Percentiles rank a stretch among this genome's conserved stretches.
phyloP scores from a whole-genome alignment of 2,113 vertebrate species.

The Cricetomys ansorgei region DNA sequence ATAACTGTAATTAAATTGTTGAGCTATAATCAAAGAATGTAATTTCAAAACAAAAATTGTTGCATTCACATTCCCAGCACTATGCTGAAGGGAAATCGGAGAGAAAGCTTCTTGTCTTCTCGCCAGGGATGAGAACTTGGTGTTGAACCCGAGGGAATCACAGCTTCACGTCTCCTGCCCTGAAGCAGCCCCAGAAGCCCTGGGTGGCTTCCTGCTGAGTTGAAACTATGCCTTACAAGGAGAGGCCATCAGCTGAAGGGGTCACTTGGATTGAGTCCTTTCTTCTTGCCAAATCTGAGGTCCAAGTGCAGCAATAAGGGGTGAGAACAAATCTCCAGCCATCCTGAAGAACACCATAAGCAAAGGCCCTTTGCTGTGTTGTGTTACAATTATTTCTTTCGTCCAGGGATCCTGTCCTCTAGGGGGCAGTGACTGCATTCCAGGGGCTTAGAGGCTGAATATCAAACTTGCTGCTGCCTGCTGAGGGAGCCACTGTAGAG shows the following conservation, averaged over 20 bases:
- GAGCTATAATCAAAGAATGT: slow-evolving; percentile 67
- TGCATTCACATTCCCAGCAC: slow-evolving; percentile 43
- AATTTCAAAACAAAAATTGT: slow-evolving; percentile 70
- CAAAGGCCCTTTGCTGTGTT: neutral
- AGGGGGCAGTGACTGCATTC: neutral
- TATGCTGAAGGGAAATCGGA: neutral
- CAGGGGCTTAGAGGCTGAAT: neutral
- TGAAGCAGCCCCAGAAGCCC: neutral
- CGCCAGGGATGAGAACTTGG: neutral
- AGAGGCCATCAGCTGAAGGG: neutral
- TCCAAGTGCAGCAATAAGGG: neutral
- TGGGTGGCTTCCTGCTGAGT: neutral
- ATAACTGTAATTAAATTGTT: slow-evolving; percentile 71
- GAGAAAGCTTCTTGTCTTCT: slow-evolving; percentile 4
- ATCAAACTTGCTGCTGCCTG: neutral
- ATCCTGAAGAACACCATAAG: neutral
- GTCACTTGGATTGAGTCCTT: neutral
- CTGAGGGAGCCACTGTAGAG: neutral
- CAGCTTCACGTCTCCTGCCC: fast-evolving
- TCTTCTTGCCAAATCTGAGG: neutral
- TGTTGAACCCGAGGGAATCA: neutral
- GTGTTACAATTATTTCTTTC: neutral
- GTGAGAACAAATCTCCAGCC: neutral
- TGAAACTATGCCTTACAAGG: neutral
- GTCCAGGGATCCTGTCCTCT: neutral